Evolutionary conservation across 1,140 invertebrate species (phyloP).

Genomic region (Druon quercuslanigerum): DNA sequence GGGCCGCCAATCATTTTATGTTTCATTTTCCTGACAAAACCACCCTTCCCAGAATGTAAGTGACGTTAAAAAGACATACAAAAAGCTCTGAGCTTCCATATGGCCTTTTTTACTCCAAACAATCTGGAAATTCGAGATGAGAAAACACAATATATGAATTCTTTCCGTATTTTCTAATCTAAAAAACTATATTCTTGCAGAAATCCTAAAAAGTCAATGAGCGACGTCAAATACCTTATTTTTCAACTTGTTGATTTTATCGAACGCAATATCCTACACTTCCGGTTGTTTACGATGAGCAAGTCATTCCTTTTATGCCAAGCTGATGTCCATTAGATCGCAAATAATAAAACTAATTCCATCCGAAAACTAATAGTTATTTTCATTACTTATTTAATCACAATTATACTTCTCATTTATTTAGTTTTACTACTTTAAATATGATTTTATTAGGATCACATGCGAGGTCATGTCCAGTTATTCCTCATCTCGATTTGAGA

Average conservation of each 20-base stretch:
- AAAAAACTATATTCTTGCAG: too few relatives aligned
- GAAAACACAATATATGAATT: not conserved
- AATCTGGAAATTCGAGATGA: not conserved
- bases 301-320: constrained; percentile 3
- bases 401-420: not conserved
- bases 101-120: not conserved
- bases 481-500: too few relatives aligned
- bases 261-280: not conserved
- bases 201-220: too few relatives aligned
- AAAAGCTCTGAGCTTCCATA: not conserved
- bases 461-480: too few relatives aligned
- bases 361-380: not conserved
- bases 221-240: too few relatives aligned
- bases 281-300: not conserved
- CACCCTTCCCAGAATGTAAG: not conserved
- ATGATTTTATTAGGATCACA: too few relatives aligned
- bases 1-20: constrained; percentile 22
- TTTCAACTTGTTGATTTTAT: too few relatives aligned
- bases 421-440: too few relatives aligned
- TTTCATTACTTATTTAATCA: not conserved
- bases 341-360: not conserved
- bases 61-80: not conserved
- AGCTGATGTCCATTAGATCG: not conserved
- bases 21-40: not conserved
- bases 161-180: too few relatives aligned